Evolutionary conservation across 2,113 vertebrate species (phyloP).

Genomic region (Amazona vittata): DNA sequence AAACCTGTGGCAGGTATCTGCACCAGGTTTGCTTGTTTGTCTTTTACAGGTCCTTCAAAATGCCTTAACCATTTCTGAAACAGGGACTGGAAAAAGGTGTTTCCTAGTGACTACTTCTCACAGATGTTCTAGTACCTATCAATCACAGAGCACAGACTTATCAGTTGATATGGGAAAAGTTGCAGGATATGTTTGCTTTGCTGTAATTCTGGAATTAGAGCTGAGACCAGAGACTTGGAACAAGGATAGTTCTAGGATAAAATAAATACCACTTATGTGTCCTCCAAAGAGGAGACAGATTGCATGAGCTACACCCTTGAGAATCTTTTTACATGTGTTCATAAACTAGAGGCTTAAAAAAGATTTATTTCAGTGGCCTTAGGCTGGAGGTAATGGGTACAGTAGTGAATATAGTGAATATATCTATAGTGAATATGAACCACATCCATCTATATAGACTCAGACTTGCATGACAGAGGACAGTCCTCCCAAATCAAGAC

Average conservation of each 20-base stretch:
- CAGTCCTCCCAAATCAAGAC: neutral
- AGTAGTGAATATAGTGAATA: neutral
- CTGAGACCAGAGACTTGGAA: neutral
- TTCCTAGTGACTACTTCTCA: neutral
- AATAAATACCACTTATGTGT: neutral
- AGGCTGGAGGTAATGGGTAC: neutral
- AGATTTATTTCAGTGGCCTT: neutral
- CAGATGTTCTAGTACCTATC: neutral
- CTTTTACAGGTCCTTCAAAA: neutral
- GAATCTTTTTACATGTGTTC: neutral
- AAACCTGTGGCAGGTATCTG: neutral
- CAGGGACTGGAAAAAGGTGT: neutral
- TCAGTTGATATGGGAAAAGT: neutral
- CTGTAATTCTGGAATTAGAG: neutral
- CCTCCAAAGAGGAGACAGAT: neutral
- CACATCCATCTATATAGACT: neutral
- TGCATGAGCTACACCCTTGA: neutral
- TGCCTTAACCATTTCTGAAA: neutral
- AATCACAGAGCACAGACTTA: neutral
- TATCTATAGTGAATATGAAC: neutral
- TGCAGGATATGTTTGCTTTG: neutral
- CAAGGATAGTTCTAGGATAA: neutral
- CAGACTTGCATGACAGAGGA: neutral
- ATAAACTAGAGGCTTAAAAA: neutral
- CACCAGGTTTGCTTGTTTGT: neutral